phyloP scores from a whole-genome alignment of 2,113 vertebrate genomes.

The Elephantulus edwardii region DNA sequence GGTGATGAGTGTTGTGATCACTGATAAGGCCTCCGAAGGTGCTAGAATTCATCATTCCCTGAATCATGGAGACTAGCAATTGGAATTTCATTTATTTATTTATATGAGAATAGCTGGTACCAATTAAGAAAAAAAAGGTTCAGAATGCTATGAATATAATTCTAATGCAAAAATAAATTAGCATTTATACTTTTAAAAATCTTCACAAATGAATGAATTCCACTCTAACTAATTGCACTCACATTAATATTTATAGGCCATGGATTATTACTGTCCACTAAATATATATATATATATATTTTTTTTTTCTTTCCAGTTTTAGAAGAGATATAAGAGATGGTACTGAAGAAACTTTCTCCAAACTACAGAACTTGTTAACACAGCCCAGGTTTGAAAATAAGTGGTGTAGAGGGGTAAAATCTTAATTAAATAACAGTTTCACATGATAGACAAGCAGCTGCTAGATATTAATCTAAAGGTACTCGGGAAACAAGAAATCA shows the following conservation, averaged over 20 bases:
- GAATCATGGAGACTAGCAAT: constrained; percentile 23
- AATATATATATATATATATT: constrained; percentile 1
- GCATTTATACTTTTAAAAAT: constrained; percentile 80
- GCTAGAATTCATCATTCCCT: constrained; percentile 39
- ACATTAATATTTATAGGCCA: constrained; percentile 74
- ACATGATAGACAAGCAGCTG: constrained; percentile 70
- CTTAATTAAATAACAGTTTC: constrained; percentile 66
- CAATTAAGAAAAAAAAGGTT: constrained; percentile 80
- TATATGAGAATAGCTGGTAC: constrained; percentile 78
- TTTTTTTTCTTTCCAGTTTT: too few relatives aligned
- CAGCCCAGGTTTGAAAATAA: constrained; percentile 33
- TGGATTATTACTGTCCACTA: constrained; percentile 66
- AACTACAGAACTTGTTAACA: constrained; percentile 33
- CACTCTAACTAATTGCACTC: constrained; percentile 63
- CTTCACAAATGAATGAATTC: constrained; percentile 76
- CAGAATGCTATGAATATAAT: constrained; percentile 77
- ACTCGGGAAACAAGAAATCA: constrained; percentile 46
- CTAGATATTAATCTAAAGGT: constrained; percentile 48
- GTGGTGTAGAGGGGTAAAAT: background rate
- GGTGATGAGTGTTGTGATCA: constrained; percentile 27
- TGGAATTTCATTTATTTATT: constrained; percentile 79
- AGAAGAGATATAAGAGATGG: background rate
- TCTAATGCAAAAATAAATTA: constrained; percentile 82
- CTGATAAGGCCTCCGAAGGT: constrained; percentile 47
- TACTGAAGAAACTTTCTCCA: constrained; percentile 61